phyloP scores from a whole-genome alignment of 2,888 invertebrate genomes.

The Eupithecia insigniata region DNA sequence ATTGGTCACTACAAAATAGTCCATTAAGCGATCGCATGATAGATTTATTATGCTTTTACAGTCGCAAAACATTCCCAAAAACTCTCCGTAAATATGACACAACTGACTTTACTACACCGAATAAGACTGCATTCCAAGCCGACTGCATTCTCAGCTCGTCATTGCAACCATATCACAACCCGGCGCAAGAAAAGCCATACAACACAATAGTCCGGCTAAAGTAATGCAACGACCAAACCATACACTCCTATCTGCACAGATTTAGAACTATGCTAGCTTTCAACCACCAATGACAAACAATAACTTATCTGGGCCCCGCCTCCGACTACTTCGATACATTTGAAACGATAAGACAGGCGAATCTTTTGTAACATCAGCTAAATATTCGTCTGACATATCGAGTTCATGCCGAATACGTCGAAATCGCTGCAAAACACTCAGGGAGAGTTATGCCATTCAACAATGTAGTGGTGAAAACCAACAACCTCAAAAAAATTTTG shows the following conservation, averaged over 20 bases:
- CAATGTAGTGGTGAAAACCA: background rate
- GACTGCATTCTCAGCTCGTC: too few species aligned
- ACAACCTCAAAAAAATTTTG: conserved; percentile 31
- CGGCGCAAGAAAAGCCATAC: conserved; percentile 35
- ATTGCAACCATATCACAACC: conserved; percentile 48
- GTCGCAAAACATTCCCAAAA: conserved; percentile 67
- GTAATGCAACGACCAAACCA: conserved; percentile 29
- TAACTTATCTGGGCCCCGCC: background rate
- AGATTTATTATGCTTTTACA: conserved; percentile 74
- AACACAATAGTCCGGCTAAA: conserved; percentile 18
- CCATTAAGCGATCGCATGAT: conserved; percentile 79
- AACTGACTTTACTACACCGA: conserved; percentile 52
- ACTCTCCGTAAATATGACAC: conserved; percentile 47
- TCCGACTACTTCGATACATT: background rate
- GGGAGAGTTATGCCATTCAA: background rate
- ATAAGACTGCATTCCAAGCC: conserved; percentile 49
- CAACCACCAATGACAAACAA: conserved; percentile 6
- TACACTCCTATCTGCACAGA: conserved; percentile 4
- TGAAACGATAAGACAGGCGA: background rate
- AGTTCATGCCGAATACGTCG: background rate
- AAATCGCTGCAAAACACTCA: background rate
- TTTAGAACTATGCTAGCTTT: conserved; percentile 8
- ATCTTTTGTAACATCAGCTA: background rate
- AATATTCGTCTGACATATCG: background rate
- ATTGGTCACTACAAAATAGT: conserved; percentile 85